Conservation (phyloP, 2,888 invertebrate species). For the Xestia ashworthii region DNA sequence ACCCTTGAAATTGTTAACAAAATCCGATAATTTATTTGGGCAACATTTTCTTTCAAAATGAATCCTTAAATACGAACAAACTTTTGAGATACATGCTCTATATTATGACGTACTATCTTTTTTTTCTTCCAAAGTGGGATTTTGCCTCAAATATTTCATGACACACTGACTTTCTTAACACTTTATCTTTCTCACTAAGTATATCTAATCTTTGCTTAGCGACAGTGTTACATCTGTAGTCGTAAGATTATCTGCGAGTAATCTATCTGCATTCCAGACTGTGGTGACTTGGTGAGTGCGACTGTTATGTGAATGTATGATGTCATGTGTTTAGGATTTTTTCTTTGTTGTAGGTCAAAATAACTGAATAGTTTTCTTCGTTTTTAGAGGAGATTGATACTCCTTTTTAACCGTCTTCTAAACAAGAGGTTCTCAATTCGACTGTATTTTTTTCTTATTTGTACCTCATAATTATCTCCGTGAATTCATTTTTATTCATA, state of each 20-base stretch:
- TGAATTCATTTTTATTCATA: no score
- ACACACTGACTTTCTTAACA: neutral
- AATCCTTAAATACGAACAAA: no score
- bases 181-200: slow-evolving; percentile 4
- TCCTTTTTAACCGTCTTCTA: no score
- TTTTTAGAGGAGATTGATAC: no score
- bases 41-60: no score
- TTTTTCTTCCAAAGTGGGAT: neutral
- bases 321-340: neutral
- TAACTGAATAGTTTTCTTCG: neutral
- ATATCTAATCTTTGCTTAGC: slow-evolving; percentile 36
- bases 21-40: no score
- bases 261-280: slow-evolving; percentile 21
- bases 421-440: no score
- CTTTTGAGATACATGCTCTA: neutral
- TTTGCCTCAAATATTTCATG: neutral
- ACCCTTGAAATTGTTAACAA: no score
- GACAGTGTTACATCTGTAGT: slow-evolving; percentile 1
- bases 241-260: slow-evolving; percentile 21
- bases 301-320: neutral
- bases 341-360: no score
- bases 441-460: no score
- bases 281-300: neutral
- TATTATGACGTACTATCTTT: neutral
- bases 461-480: no score